A percentile compares a stretch with the other conserved stretches of the same genome.
Conservation (phyloP, 2,113 vertebrate species). For the Callospermophilus lateralis region DNA sequence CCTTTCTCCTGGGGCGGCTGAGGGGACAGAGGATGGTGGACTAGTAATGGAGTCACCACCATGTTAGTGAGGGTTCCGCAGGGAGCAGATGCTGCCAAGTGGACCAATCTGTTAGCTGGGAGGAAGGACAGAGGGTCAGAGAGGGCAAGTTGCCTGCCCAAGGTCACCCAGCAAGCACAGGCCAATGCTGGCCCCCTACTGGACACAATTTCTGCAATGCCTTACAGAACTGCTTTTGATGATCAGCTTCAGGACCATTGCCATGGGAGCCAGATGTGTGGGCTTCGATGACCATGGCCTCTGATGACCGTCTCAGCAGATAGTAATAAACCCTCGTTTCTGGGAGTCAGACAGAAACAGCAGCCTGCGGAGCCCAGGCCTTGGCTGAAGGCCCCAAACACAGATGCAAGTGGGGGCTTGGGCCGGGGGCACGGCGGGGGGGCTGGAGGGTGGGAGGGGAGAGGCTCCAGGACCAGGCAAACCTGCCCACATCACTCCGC, state of each 20-base stretch:
- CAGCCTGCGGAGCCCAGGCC: not conserved
- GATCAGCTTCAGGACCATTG: not conserved
- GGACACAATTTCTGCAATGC: not conserved
- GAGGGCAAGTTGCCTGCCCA: not conserved
- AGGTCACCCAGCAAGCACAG: not conserved
- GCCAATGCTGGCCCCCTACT: not conserved
- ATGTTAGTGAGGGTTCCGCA: no score
- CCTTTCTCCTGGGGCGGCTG: not conserved
- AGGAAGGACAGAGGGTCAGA: not conserved
- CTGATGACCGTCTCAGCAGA: not conserved
- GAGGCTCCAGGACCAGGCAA: not conserved
- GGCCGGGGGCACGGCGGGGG: not conserved
- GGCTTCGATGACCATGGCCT: not conserved
- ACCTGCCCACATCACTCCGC: no score
- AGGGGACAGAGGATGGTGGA: not conserved
- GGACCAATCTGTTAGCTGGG: no score
- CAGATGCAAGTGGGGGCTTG: not conserved
- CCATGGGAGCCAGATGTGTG: conserved; percentile 73
- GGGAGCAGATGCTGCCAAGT: not conserved
- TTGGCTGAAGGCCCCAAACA: not conserved
- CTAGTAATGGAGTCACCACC: not conserved
- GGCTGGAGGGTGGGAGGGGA: not conserved
- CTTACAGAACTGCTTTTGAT: not conserved
- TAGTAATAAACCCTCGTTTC: conserved; percentile 61
- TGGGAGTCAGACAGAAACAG: not conserved